phyloP scores from a whole-genome alignment of 2,113 vertebrate species.

The Anseranas semipalmata region DNA sequence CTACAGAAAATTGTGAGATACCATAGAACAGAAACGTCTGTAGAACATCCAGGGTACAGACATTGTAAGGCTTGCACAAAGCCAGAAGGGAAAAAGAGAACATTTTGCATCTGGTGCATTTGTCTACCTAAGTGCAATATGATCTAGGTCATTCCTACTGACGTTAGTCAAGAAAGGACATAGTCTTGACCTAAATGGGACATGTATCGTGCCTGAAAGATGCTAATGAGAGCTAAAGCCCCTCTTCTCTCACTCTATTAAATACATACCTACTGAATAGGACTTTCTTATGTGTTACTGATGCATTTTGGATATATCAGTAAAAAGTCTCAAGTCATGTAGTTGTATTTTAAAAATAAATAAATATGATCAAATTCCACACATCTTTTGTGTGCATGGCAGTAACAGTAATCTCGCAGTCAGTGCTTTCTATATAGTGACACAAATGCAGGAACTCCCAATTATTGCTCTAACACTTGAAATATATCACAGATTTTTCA shows the following conservation, averaged over 20 bases:
- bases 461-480: background rate
- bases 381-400: background rate
- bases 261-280: background rate
- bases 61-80: background rate
- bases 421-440: background rate
- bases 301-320: background rate
- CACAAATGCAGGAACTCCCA: background rate
- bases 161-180: background rate
- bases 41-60: background rate
- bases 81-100: background rate
- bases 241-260: background rate
- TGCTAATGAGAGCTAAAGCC: background rate
- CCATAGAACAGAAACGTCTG: background rate
- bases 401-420: background rate
- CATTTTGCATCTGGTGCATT: background rate
- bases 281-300: background rate
- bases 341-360: background rate
- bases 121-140: background rate
- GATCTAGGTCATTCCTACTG: background rate
- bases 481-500: background rate
- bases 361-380: background rate
- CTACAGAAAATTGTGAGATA: background rate
- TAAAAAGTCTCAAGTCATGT: background rate
- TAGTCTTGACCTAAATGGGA: background rate
- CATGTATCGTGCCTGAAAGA: background rate